phyloP scores from a whole-genome alignment of 2,888 invertebrate genomes.

The Notocelia uddmanniana region DNA sequence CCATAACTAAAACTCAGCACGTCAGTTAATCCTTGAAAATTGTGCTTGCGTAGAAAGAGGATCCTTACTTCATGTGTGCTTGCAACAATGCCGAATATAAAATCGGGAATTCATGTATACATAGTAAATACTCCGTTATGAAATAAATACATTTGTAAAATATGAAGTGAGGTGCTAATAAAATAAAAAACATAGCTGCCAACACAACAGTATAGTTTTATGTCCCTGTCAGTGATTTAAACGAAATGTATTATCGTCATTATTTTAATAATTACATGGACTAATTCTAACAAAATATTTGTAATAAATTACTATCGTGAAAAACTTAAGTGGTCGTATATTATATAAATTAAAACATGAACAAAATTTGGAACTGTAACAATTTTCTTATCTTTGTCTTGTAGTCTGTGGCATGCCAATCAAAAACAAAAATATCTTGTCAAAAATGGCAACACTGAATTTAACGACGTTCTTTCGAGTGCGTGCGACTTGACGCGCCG shows the following conservation, averaged over 20 bases:
- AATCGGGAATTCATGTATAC: too few relatives aligned
- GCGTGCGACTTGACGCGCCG: conserved; percentile 84
- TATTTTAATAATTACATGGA: background rate
- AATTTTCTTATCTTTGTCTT: background rate
- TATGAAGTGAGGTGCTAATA: background rate
- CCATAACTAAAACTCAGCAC: too few relatives aligned
- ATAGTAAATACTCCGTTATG: too few relatives aligned
- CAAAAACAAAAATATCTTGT: conserved; percentile 45
- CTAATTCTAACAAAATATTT: background rate
- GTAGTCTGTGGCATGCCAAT: conserved; percentile 22
- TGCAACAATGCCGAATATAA: too few relatives aligned
- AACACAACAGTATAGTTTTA: background rate
- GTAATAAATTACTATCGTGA: background rate
- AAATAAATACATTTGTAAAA: too few relatives aligned
- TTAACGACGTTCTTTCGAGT: conserved; percentile 76
- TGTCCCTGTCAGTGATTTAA: background rate
- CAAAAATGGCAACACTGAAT: conserved; percentile 64
- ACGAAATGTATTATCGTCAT: background rate
- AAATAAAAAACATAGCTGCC: background rate
- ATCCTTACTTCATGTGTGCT: too few relatives aligned
- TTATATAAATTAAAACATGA: too few relatives aligned
- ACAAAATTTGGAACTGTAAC: background rate
- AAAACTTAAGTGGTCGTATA: background rate
- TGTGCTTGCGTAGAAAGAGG: too few relatives aligned
- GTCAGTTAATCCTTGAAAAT: too few relatives aligned